Percentiles rank a stretch among this genome's conserved stretches.
phyloP scores from a whole-genome alignment of 37 sponge, comb jelly and placozoan species.

The Haliclona indistincta region DNA sequence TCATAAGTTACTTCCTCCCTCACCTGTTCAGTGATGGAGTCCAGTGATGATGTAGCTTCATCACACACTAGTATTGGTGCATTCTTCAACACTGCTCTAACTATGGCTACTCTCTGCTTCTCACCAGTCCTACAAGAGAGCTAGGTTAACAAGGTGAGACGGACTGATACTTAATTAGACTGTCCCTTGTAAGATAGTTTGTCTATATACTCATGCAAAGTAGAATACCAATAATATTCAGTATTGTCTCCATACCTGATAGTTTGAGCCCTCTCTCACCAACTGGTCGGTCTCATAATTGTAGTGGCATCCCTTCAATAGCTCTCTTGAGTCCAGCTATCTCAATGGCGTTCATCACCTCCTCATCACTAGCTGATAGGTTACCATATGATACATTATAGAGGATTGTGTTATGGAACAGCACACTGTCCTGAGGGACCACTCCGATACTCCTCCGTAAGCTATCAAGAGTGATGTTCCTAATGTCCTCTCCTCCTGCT shows the following conservation, averaged over 20 bases:
- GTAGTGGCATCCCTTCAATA: slow-evolving; percentile 74
- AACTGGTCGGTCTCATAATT: slow-evolving; percentile 89
- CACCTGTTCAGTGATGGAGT: slow-evolving; percentile 93
- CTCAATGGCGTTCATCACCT: slow-evolving; percentile 71
- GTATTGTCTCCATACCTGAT: slow-evolving; percentile 66
- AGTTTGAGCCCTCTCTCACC: slow-evolving; percentile 95
- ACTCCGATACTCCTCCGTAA: slow-evolving; percentile 73
- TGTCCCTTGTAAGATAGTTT: too few relatives aligned
- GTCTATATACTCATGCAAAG: too few relatives aligned
- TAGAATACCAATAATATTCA: too few relatives aligned
- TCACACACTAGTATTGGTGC: slow-evolving; percentile 95
- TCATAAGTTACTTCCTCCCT: too few relatives aligned
- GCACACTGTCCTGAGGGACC: slow-evolving; percentile 96
- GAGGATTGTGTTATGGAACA: slow-evolving; percentile 90
- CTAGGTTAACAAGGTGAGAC: too few relatives aligned
- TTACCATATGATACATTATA: slow-evolving; percentile 90
- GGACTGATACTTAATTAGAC: too few relatives aligned
- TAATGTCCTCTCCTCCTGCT: slow-evolving; percentile 66
- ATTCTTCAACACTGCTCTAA: slow-evolving; percentile 88
- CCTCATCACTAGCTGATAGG: slow-evolving; percentile 61
- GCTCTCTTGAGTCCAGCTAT: slow-evolving; percentile 80
- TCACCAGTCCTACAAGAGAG: too few relatives aligned
- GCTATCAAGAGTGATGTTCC: slow-evolving; percentile 79
- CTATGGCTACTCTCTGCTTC: slow-evolving; percentile 95
- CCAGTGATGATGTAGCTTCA: slow-evolving; percentile 97